Base-by-base conservation (phyloP, 2,113 vertebrate species). In the Uria lomvia region DNA sequence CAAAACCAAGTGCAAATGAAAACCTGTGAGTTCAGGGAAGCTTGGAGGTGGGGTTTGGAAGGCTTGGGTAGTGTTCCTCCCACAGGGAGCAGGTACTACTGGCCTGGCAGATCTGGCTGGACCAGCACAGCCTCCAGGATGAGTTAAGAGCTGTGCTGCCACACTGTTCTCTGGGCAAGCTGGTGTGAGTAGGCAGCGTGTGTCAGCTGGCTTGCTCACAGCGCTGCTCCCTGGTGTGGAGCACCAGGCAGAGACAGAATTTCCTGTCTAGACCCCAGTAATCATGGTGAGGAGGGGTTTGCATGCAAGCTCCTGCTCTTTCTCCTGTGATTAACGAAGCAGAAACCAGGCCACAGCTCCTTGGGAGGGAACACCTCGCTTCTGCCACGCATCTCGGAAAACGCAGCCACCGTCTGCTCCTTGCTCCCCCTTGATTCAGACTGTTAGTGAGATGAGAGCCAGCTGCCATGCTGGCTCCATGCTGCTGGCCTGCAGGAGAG, bases 211-310 rank as follows among this genome's bases (percentile, higher is more conserved):
- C 73, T 78, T 23, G 7, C 72, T 56, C 81, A 34, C 43, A 1
- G 20, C 4, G 11, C 75, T 50, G 85, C 75, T 70, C 67, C 78
- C 79, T 0, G 27, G 49, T 23, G 53, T 42, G 30, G 34, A 18
- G 6, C 22, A 29, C 15, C 17, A 47, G 67, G 40, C 40, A 90
- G 72, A 53, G 81, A 53, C 3, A 0, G 75, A 34, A 73, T 66
- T 96, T 97, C 94, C 95, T 92, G 94, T 95, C 92, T 95, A 96
- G 95, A 95, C 92, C 95, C 92, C 77, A 4, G 74, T 85, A 87
- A 95, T 84, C 5, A 5, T 2, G 1, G 15, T 2, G 45, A 43
- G 74, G 66, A 86, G 77, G 53, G 59, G 36, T 26, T 94, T 83
- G 55, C 63, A 47, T 3, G 2, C 38, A 8, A 70, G 24, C 62